Evolutionary conservation across 2,888 invertebrate genomes (phyloP).

Genomic region (Pyrocoelia pectoralis): DNA sequence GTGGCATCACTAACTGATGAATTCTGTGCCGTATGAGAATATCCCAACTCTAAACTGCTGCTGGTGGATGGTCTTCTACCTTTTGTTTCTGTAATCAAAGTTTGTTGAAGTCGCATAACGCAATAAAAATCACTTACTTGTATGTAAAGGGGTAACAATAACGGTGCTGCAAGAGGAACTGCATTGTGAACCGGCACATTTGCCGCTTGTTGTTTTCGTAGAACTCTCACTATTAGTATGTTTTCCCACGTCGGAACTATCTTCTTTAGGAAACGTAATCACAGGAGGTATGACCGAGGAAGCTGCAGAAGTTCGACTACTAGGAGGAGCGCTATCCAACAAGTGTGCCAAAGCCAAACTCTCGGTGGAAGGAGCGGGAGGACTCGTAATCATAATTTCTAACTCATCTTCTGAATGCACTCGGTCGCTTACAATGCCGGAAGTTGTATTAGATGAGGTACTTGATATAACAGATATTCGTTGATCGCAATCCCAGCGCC

Average conservation of each 20-base stretch:
- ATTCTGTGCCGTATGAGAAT: constrained; percentile 87
- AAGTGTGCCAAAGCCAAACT: constrained; percentile 83
- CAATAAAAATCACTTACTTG: constrained; percentile 52
- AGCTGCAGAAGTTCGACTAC: constrained; percentile 65
- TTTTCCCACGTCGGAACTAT: constrained; percentile 49
- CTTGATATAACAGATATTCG: constrained; percentile 77
- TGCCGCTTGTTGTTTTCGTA: constrained; percentile 62
- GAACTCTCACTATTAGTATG: constrained; percentile 67
- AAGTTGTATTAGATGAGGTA: constrained; percentile 96
- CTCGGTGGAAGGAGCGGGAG: constrained; percentile 86
- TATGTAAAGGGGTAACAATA: constrained; percentile 69
- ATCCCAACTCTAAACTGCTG: constrained; percentile 84
- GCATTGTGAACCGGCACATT: constrained; percentile 82
- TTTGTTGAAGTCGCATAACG: constrained; percentile 34
- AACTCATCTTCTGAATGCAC: constrained; percentile 95
- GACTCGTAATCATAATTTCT: constrained; percentile 85
- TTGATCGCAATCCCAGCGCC: constrained; percentile 57
- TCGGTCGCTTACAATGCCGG: constrained; percentile 94
- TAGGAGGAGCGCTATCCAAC: constrained; percentile 70
- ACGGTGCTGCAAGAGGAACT: constrained; percentile 89
- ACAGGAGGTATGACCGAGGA: constrained; percentile 60
- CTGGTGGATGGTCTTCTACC: constrained; percentile 76
- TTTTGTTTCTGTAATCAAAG: constrained; percentile 55
- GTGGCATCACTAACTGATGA: constrained; percentile 79
- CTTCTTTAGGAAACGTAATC: constrained; percentile 53